Evolutionary conservation across 2,888 invertebrate species (phyloP), one percentile per base, ranked within the genome.

Genomic region (Zaprionus obscuricornis): DNA sequence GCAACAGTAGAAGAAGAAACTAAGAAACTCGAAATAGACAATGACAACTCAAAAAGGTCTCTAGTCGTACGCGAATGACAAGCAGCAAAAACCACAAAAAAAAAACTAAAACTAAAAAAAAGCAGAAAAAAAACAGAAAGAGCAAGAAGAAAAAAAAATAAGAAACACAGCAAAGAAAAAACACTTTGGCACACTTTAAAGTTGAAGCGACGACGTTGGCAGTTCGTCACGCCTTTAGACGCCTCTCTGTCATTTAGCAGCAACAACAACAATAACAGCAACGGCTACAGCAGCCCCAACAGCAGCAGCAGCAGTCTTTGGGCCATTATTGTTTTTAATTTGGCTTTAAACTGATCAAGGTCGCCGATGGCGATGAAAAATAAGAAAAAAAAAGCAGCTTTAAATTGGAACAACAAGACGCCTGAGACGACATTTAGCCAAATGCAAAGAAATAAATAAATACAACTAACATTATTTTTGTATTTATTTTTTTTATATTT

Each of bases 141-240:
- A 4, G 5, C n/a, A n/a, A 6, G 4, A 27, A 24, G 27, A 43
- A 8, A 26, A 56, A n/a, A 7, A 36, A 40, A 51, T 34, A 46
- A 42, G 46, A 42, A 54, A 47, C 49, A 54, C 49, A n/a, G n/a
- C n/a, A n/a, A n/a, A 37, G 57, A 64, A 65, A 37, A 33, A 65
- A 34, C 55, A 64, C 64, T 65, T 65, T 65, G 64, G 77, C 77
- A 77, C 77, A 79, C 81, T 77, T 77, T 74, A 59, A 47, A 76
- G 65, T 49, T 69, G 34, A 63, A 51, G 63, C 66, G 66, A 47
- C 49, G 52, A 71, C 67, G 77, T 73, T 62, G 74, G 70, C 74
- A 77, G 74, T 77, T 77, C 73, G 77, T 77, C 74, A 77, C 77
- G 81, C 77, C 81, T 77, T 69, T 76, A 78, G 74, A 71, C 74